Percentiles rank a stretch among this genome's conserved stretches.
Evolutionary conservation across 2,113 vertebrate genomes (phyloP).

Genomic region (Platysteira castanea): DNA sequence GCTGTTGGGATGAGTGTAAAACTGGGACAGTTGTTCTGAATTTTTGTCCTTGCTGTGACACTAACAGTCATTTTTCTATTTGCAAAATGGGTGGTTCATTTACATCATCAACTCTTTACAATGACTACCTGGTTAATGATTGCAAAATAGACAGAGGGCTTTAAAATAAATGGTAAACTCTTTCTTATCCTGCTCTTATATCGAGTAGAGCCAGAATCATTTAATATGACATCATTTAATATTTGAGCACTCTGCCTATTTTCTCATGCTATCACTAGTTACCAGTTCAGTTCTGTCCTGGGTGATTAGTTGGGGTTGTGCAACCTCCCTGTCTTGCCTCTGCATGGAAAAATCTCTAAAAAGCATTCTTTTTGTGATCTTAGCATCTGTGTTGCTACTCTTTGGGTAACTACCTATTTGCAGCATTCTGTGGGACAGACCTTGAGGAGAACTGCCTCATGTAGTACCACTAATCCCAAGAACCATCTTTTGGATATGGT

Average conservation of each 20-base stretch:
- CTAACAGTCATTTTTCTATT: background rate
- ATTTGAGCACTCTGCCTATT: background rate
- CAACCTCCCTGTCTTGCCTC: background rate
- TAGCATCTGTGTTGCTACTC: background rate
- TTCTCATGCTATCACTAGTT: background rate
- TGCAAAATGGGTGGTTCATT: background rate
- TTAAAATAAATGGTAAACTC: background rate
- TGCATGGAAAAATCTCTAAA: background rate
- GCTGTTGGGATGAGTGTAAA: background rate
- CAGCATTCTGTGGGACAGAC: background rate
- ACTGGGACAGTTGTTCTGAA: background rate
- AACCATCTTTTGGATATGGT: background rate
- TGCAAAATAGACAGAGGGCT: background rate
- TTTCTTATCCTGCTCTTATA: background rate
- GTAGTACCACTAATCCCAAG: background rate
- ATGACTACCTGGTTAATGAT: background rate
- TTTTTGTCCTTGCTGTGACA: background rate
- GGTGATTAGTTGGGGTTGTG: background rate
- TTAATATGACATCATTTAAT: background rate
- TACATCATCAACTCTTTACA: background rate
- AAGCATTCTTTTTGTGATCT: background rate
- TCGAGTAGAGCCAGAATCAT: background rate
- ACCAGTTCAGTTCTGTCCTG: background rate
- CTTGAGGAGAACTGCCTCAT: background rate
- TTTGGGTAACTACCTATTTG: background rate